Conservation (phyloP, 1,140 invertebrate genomes). For the Aphelenchoides avenae region DNA sequence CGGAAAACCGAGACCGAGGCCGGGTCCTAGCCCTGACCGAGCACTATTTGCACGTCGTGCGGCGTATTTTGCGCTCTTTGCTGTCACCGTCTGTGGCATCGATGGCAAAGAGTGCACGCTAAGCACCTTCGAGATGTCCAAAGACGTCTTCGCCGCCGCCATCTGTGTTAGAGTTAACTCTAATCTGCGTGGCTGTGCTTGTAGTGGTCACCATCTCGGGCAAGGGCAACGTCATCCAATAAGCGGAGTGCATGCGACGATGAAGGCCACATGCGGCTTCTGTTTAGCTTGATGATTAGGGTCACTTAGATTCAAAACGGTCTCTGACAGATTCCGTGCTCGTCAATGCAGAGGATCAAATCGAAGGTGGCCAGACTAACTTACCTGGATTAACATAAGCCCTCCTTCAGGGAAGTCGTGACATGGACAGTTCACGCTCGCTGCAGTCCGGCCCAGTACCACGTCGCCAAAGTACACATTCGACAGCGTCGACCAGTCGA, state of each 20-base stretch:
- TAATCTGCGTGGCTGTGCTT: conserved; percentile 18
- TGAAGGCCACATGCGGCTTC: background rate
- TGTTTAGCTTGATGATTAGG: background rate
- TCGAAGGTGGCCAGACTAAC: conserved; percentile 1
- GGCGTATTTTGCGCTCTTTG: conserved; percentile 17
- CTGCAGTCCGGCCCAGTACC: conserved; percentile 40
- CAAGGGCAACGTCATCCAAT: conserved; percentile 27
- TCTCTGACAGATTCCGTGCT: conserved; percentile 42
- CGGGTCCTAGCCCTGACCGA: too few species aligned
- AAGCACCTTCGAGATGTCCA: conserved; percentile 23
- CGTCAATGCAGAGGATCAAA: conserved; percentile 10
- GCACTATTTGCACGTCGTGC: conserved; percentile 31
- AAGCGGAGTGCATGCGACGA: conserved; percentile 12
- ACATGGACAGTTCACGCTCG: conserved; percentile 12
- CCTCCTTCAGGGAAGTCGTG: conserved; percentile 4
- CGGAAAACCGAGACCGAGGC: too few species aligned
- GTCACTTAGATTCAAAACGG: conserved; percentile 20
- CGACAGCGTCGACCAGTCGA: conserved; percentile 46
- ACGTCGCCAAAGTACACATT: conserved; percentile 50
- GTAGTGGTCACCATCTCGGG: conserved; percentile 25
- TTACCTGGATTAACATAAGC: background rate
- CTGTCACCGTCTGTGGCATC: conserved; percentile 32
- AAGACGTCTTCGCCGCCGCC: conserved; percentile 26
- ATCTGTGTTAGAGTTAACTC: too few species aligned
- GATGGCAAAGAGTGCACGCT: conserved; percentile 41